These are phyloP conservation scores for Pygoscelis adeliae DNA, from an alignment of 2,113 vertebrate genomes.

Conservation along the genomic window DNA sequence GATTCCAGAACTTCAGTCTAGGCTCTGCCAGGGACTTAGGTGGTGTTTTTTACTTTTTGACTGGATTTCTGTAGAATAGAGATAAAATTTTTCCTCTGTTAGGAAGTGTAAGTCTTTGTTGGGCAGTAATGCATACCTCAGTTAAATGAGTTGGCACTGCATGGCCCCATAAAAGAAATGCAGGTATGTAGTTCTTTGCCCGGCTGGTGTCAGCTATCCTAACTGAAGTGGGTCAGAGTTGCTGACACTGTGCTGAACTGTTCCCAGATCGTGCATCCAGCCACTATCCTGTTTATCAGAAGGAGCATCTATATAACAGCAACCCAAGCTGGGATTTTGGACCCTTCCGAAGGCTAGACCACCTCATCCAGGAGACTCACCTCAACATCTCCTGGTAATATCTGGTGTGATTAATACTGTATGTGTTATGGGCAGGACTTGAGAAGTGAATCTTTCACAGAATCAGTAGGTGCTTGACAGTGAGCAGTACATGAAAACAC, in stretches of 20 bases:
- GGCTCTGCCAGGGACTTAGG: background rate
- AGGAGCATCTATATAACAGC: constrained; percentile 90
- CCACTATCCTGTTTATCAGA: constrained; percentile 91
- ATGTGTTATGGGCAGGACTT: background rate
- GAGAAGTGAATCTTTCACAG: background rate
- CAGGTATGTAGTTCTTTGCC: background rate
- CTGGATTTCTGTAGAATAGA: background rate
- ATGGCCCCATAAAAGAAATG: background rate
- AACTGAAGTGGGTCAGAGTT: background rate
- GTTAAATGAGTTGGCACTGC: background rate
- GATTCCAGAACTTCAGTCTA: background rate
- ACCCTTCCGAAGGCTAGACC: constrained; percentile 83
- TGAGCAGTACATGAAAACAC: accelerated
- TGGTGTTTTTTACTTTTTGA: background rate
- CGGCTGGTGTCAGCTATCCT: background rate
- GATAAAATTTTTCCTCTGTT: background rate
- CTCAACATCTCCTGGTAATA: constrained; percentile 85
- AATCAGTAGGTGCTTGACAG: background rate
- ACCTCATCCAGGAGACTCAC: constrained; percentile 84
- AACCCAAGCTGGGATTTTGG: constrained; percentile 92
- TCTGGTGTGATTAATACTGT: background rate
- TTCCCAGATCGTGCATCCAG: constrained; percentile 81
- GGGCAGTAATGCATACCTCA: background rate
- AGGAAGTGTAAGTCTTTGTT: background rate
- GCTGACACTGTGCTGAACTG: background rate